These are phyloP conservation scores for Sebastes iracundus DNA, from an alignment of 2,797 vertebrate genomes.

Conservation along the genomic window DNA sequence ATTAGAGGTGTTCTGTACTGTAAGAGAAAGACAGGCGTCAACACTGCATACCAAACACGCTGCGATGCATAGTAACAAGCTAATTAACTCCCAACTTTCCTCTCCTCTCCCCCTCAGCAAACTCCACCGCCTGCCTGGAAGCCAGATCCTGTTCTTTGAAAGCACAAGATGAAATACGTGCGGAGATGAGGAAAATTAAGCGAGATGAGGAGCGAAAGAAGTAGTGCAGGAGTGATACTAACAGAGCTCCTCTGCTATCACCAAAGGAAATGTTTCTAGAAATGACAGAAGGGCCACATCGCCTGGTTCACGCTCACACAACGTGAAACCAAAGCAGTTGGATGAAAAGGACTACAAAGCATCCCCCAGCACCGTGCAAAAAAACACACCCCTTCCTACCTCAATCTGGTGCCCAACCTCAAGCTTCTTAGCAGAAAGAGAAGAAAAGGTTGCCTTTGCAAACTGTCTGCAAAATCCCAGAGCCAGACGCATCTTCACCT, in stretches of 20 bases:
- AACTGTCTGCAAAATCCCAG: conserved; percentile 67
- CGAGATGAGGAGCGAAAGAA: conserved; percentile 32
- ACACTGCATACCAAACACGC: conserved; percentile 63
- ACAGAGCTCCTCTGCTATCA: conserved; percentile 25
- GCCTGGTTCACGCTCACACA: conserved; percentile 2
- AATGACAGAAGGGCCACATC: conserved; percentile 20
- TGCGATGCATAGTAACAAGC: conserved; percentile 64
- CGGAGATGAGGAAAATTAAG: conserved; percentile 25
- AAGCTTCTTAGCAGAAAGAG: conserved; percentile 45
- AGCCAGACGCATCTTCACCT: conserved; percentile 73
- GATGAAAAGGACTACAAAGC: background rate
- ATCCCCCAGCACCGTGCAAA: background rate
- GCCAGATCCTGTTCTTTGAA: conserved; percentile 74
- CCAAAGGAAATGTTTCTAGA: conserved; percentile 41
- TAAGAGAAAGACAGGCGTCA: conserved; percentile 58
- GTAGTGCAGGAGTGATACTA: conserved; percentile 36
- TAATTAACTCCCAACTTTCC: conserved; percentile 66
- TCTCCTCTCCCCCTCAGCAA: conserved; percentile 39
- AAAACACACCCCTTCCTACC: conserved; percentile 51
- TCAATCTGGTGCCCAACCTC: conserved; percentile 21
- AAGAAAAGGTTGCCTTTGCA: conserved; percentile 59
- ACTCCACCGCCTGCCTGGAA: conserved; percentile 47
- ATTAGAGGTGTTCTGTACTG: conserved; percentile 46
- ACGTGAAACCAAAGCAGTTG: conserved; percentile 27
- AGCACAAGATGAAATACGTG: conserved; percentile 63